A percentile compares a stretch with the other conserved stretches of the same genome.
These are phyloP conservation scores for Epinotia ramella DNA, from an alignment of 2,888 invertebrate genomes.

Conservation along the genomic window DNA sequence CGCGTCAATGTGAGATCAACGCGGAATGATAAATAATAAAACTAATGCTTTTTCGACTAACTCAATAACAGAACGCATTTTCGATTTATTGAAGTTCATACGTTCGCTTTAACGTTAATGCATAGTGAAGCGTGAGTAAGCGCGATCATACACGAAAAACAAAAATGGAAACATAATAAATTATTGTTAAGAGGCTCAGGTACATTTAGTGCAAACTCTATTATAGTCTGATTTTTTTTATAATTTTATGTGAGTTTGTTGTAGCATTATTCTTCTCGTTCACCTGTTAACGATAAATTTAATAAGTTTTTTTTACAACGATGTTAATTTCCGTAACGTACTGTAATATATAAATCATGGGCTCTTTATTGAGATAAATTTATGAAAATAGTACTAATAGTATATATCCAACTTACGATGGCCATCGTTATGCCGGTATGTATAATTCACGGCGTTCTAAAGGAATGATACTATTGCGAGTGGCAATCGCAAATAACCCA, in stretches of 20 bases:
- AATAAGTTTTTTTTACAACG: too few species aligned
- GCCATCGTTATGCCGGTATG: constrained; percentile 27
- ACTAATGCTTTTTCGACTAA: neutral
- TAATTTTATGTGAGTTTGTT: neutral
- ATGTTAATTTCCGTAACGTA: too few species aligned
- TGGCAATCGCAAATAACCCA: constrained; percentile 60
- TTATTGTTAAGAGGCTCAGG: too few species aligned
- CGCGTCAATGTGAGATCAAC: neutral
- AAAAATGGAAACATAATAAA: too few species aligned
- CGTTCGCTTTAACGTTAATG: too few species aligned
- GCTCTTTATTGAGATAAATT: too few species aligned
- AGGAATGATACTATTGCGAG: constrained; percentile 59
- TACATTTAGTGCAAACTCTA: too few species aligned
- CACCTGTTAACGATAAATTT: neutral
- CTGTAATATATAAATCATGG: neutral
- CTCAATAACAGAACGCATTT: too few species aligned
- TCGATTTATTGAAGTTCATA: too few species aligned
- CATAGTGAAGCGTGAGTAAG: too few species aligned
- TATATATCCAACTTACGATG: neutral
- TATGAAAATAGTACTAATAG: too few species aligned
- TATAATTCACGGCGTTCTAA: constrained; percentile 28
- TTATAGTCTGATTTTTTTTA: neutral
- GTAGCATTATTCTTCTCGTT: neutral
- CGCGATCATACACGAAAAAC: too few species aligned
- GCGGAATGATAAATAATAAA: neutral